A percentile compares a stretch with the other conserved stretches of the same genome.
These are phyloP conservation scores for Shargacucullia verbasci DNA, from an alignment of 2,888 invertebrate species.

Conservation along the genomic window DNA sequence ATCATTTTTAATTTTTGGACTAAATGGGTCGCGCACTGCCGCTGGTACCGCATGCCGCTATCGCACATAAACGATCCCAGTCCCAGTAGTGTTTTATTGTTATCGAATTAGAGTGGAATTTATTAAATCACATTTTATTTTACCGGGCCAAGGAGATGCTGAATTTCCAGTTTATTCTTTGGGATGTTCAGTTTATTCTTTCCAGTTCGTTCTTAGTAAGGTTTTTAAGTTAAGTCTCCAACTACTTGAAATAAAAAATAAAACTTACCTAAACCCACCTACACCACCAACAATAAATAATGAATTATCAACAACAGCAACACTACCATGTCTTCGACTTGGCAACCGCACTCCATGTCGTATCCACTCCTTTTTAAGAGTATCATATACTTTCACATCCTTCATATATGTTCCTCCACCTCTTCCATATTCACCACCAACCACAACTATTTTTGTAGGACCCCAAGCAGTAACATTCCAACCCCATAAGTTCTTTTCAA, in stretches of 20 bases:
- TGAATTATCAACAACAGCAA: conserved; percentile 70
- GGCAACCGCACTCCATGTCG: conserved; percentile 76
- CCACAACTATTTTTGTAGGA: conserved; percentile 72
- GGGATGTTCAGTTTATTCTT: too few relatives aligned
- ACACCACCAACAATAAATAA: conserved; percentile 80
- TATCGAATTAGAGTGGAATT: too few relatives aligned
- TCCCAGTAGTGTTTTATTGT: too few relatives aligned
- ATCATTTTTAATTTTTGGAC: too few relatives aligned
- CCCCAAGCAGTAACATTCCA: conserved; percentile 81
- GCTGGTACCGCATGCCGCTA: too few relatives aligned
- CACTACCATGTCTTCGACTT: conserved; percentile 74
- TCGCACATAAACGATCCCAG: too few relatives aligned
- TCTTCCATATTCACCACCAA: conserved; percentile 78
- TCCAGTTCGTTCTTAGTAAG: too few relatives aligned
- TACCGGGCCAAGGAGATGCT: too few relatives aligned
- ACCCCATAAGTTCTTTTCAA: conserved; percentile 80
- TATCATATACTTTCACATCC: conserved; percentile 79
- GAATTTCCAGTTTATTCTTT: too few relatives aligned
- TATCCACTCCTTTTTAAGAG: conserved; percentile 74
- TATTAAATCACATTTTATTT: too few relatives aligned
- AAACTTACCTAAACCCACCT: conserved; percentile 81
- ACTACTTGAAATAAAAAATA: conserved; percentile 14
- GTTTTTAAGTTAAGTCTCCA: too few relatives aligned
- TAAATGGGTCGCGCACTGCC: too few relatives aligned
- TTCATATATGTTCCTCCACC: conserved; percentile 77